phyloP scores from a whole-genome alignment of 2,797 vertebrate genomes.

The Diglossa cyanea region DNA sequence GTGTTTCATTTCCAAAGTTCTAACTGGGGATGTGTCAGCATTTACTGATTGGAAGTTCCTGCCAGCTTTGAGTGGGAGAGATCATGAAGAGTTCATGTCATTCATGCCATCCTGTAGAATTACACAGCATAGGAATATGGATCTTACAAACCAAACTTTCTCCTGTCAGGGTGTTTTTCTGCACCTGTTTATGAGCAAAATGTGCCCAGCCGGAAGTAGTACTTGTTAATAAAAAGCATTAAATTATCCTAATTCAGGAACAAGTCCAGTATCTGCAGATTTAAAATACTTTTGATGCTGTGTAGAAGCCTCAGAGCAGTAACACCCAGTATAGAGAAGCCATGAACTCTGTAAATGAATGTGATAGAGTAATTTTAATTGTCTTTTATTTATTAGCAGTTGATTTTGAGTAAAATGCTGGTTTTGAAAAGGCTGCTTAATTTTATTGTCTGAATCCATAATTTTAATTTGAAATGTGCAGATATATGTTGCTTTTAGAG shows the following conservation, averaged over 20 bases:
- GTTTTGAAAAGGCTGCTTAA: background rate
- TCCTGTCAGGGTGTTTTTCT: background rate
- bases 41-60: background rate
- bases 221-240: background rate
- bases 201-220: background rate
- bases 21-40: background rate
- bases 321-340: background rate
- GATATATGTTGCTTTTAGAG: background rate
- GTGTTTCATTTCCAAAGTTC: background rate
- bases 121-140: background rate
- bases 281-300: background rate
- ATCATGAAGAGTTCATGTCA: background rate
- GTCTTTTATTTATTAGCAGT: background rate
- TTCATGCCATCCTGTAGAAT: background rate
- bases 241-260: background rate
- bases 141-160: background rate
- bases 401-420: background rate
- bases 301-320: background rate
- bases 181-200: background rate
- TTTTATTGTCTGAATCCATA: background rate
- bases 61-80: background rate
- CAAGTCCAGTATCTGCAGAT: background rate
- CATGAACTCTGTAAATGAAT: background rate
- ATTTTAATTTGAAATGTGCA: background rate
- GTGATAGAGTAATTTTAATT: background rate